phyloP scores from a whole-genome alignment of 2,113 vertebrate genomes.

The Apteryx owenii region DNA sequence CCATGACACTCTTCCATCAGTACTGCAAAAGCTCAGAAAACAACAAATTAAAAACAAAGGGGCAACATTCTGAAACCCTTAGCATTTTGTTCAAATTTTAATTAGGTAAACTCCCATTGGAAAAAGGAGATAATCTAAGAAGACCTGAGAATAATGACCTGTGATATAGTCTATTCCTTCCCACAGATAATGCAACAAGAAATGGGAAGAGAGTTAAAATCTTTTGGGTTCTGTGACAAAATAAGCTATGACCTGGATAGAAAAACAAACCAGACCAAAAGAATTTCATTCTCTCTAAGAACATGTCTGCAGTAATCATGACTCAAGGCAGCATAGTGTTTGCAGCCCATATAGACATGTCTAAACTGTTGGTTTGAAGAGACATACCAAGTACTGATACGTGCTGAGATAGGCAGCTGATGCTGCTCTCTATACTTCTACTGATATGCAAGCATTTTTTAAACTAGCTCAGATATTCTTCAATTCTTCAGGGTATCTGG shows the following conservation, averaged over 20 bases:
- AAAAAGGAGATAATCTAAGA: background rate
- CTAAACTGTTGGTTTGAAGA: background rate
- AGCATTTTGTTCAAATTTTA: background rate
- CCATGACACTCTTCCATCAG: background rate
- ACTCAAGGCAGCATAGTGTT: background rate
- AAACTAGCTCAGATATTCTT: background rate
- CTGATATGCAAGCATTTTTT: background rate
- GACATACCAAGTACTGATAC: fast-evolving
- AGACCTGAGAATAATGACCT: background rate
- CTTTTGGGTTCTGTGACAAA: background rate
- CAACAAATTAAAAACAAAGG: background rate
- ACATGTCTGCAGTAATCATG: background rate
- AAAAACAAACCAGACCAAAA: background rate
- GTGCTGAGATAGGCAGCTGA: background rate
- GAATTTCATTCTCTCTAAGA: background rate
- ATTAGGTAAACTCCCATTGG: background rate
- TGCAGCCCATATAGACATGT: background rate
- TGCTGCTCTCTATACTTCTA: background rate
- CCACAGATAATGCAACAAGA: background rate
- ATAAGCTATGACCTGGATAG: background rate
- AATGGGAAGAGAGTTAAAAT: background rate
- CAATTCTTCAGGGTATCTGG: background rate
- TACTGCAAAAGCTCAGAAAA: background rate
- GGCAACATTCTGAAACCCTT: background rate
- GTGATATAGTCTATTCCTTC: background rate